Percentiles rank a stretch among this genome's conserved stretches.
phyloP scores from a whole-genome alignment of 2,113 vertebrate genomes.

The Nannospalax galili region DNA sequence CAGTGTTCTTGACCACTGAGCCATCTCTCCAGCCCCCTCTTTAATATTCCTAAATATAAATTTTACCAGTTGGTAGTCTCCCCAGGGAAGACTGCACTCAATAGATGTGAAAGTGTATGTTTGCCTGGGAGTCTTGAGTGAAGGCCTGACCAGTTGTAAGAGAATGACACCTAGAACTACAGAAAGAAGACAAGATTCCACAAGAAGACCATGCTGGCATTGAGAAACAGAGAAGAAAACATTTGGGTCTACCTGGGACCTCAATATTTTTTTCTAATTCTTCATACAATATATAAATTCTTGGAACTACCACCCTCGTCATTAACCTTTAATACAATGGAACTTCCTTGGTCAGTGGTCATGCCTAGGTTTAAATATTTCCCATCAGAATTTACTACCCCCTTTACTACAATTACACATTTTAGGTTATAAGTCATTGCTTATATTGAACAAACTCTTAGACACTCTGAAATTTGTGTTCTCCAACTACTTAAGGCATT shows the following conservation, averaged over 20 bases:
- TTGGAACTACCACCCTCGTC: neutral
- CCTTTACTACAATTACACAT: neutral
- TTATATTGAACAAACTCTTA: neutral
- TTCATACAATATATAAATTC: neutral
- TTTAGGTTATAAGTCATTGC: neutral
- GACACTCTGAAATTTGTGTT: neutral
- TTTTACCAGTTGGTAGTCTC: neutral
- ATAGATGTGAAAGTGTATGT: neutral
- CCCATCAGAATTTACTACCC: neutral
- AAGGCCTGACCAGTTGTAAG: neutral
- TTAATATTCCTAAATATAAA: neutral
- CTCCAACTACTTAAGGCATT: neutral
- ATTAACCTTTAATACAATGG: neutral
- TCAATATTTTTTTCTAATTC: conserved; percentile 8
- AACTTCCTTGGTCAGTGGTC: neutral
- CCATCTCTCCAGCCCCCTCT: neutral
- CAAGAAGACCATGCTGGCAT: neutral
- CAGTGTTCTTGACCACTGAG: no score
- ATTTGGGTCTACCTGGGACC: neutral
- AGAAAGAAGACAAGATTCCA: neutral
- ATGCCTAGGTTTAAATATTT: neutral
- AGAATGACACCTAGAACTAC: neutral
- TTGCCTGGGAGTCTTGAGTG: neutral
- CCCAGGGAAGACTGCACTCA: neutral
- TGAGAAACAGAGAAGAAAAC: neutral